Evolutionary conservation across 1,140 invertebrate genomes (phyloP).

Genomic region (Trichoplusia ni): DNA sequence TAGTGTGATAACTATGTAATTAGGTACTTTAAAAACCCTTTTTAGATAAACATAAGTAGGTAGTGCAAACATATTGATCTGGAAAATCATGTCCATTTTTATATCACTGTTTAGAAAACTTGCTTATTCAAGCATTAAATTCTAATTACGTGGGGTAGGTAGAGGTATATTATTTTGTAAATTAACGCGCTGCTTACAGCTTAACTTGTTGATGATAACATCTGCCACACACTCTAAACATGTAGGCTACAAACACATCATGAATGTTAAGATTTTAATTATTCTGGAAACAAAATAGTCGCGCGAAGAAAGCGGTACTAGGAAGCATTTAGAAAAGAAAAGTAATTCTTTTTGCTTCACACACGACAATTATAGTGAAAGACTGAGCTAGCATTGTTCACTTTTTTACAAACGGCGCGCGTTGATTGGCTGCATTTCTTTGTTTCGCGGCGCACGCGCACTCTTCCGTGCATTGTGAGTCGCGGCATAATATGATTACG

Average conservation of each 20-base stretch:
- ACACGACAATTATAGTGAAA: conserved; percentile 52
- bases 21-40: no score
- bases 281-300: conserved; percentile 9
- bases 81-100: no score
- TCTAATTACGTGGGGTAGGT: no score
- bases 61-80: no score
- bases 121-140: no score
- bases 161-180: no score
- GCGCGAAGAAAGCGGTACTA: conserved; percentile 49
- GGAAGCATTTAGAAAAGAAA: conserved; percentile 59
- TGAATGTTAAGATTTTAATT: neutral
- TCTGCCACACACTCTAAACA: neutral
- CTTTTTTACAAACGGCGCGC: conserved; percentile 35
- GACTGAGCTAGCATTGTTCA: conserved; percentile 44
- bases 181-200: no score
- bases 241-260: no score
- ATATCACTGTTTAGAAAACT: no score
- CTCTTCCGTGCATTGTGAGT: conserved; percentile 53
- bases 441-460: conserved; percentile 27
- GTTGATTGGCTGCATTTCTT: conserved; percentile 31
- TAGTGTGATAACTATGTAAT: no score
- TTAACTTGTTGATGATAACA: no score
- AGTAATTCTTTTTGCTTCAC: conserved; percentile 47
- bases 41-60: no score
- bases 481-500: conserved; percentile 38